Conservation (phyloP, 2,113 vertebrate genomes). For the Ptilorrhoa leucosticta region DNA sequence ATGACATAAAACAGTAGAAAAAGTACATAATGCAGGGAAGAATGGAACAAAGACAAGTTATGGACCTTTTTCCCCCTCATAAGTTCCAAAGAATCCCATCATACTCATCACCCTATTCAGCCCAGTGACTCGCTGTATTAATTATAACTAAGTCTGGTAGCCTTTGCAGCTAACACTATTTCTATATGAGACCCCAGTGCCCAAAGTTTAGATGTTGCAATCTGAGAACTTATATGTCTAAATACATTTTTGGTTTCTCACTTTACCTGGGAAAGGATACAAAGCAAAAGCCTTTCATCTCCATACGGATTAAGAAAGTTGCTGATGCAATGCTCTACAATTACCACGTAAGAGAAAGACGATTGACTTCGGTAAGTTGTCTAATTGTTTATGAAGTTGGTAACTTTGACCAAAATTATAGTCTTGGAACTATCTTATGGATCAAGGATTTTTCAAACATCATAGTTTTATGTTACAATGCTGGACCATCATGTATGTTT, state of each 20-base stretch:
- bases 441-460: background rate
- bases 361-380: rapidly evolving
- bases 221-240: background rate
- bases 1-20: background rate
- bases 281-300: background rate
- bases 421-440: background rate
- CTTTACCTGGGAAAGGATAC: background rate
- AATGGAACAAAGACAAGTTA: background rate
- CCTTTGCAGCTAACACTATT: background rate
- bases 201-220: background rate
- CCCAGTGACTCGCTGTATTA: background rate
- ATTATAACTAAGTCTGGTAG: background rate
- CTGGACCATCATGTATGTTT: background rate
- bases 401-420: background rate
- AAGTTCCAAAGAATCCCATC: background rate
- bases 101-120: background rate
- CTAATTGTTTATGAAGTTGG: background rate
- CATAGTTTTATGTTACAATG: background rate
- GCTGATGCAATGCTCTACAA: background rate
- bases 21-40: background rate
- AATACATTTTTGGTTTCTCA: background rate
- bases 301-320: background rate
- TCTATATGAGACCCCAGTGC: background rate
- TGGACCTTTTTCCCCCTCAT: background rate
- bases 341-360: background rate